Conservation (phyloP, 1,140 invertebrate genomes). For the Rhysida immarginata region DNA sequence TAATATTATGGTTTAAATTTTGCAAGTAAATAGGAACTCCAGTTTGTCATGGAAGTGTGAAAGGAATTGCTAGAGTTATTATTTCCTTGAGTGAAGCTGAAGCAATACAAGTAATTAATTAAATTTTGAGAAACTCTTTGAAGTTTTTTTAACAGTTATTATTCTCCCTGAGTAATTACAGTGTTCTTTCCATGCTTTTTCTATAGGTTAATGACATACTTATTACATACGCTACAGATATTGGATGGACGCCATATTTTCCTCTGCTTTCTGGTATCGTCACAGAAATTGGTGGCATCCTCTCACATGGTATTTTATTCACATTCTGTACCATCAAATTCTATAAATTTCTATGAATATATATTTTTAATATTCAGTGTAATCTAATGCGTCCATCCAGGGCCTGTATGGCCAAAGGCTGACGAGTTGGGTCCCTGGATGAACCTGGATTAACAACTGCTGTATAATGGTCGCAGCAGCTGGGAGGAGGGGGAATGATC, state of each 20-base stretch:
- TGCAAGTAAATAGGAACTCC: slow-evolving; percentile 48
- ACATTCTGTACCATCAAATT: no score
- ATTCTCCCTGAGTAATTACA: background rate
- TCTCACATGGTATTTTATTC: slow-evolving; percentile 52
- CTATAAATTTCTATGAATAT: no score
- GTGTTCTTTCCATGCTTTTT: background rate
- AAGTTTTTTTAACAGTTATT: background rate
- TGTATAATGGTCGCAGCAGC: no score
- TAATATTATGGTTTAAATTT: no score
- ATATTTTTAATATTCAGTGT: no score
- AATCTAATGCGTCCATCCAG: no score
- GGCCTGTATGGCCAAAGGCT: no score
- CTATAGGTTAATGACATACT: slow-evolving; percentile 50
- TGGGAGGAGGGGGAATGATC: no score
- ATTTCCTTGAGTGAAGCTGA: slow-evolving; percentile 27
- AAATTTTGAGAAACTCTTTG: no score
- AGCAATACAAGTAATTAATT: slow-evolving; percentile 29
- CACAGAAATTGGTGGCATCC: slow-evolving; percentile 67
- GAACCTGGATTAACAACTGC: no score
- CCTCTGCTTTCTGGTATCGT: slow-evolving; percentile 60
- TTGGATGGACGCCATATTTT: slow-evolving; percentile 77
- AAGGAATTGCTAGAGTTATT: slow-evolving; percentile 52
- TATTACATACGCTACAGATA: slow-evolving; percentile 61
- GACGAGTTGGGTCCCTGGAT: no score
- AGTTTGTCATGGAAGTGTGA: slow-evolving; percentile 47